Evolutionary conservation across 2,797 vertebrate genomes (phyloP).

Genomic region (Falco novaeseelandiae): DNA sequence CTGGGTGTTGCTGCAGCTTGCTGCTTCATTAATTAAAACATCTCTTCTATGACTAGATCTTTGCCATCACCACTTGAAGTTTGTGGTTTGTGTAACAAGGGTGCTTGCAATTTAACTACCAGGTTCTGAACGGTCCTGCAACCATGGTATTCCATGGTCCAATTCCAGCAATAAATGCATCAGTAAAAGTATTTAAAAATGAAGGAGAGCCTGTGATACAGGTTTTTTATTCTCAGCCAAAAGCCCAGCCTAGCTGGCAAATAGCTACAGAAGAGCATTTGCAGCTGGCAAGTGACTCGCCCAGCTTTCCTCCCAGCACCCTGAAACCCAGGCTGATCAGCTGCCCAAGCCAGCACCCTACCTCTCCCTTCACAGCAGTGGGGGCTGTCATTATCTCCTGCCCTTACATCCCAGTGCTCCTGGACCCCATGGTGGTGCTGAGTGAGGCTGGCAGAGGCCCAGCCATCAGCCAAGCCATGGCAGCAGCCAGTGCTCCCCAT

Average conservation of each 20-base stretch:
- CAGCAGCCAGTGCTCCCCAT: accelerated
- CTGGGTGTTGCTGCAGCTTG: background rate
- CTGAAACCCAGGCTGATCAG: accelerated
- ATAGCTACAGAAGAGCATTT: accelerated
- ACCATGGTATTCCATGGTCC: accelerated
- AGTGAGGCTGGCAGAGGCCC: accelerated
- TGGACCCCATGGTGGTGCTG: accelerated
- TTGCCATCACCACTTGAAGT: accelerated
- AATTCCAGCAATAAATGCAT: accelerated
- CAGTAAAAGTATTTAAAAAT: accelerated
- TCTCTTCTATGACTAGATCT: accelerated
- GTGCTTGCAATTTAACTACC: accelerated
- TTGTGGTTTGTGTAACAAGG: accelerated
- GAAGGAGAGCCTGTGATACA: accelerated
- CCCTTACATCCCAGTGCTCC: accelerated
- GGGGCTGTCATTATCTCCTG: accelerated
- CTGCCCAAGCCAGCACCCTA: too few species aligned
- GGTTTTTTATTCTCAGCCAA: background rate
- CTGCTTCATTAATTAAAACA: accelerated
- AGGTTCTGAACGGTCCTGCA: accelerated
- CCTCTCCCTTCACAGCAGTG: accelerated
- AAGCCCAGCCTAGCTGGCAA: background rate
- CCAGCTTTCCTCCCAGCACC: background rate
- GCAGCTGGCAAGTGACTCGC: background rate
- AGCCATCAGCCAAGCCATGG: accelerated